A percentile compares a stretch with the other conserved stretches of the same genome.
These are phyloP conservation scores for Aplochiton taeniatus DNA, from an alignment of 2,797 vertebrate species.

Conservation along the genomic window DNA sequence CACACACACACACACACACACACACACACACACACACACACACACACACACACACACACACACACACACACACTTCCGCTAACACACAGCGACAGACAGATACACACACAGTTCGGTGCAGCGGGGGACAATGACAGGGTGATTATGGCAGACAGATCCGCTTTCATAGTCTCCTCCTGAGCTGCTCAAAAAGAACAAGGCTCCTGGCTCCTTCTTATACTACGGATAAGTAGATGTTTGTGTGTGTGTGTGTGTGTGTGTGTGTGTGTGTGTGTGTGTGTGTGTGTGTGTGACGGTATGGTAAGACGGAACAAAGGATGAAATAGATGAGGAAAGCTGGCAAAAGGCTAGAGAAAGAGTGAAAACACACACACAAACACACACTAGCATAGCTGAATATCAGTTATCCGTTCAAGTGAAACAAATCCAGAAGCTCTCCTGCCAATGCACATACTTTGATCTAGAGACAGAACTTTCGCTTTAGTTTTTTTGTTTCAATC, in stretches of 20 bases:
- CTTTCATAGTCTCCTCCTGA: slow-evolving; percentile 47
- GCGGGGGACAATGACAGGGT: slow-evolving; percentile 26
- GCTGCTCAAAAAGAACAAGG: slow-evolving; percentile 39
- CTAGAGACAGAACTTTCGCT: too few species aligned
- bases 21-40: slow-evolving; percentile 13
- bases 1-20: not conserved
- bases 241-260: not conserved
- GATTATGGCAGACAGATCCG: slow-evolving; percentile 43
- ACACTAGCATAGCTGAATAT: too few species aligned
- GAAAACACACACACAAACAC: too few species aligned
- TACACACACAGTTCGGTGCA: not conserved
- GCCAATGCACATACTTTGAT: too few species aligned
- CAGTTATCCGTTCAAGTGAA: too few species aligned
- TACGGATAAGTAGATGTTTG: not conserved
- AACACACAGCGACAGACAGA: slow-evolving; percentile 11
- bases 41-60: slow-evolving; percentile 2
- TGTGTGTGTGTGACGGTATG: too few species aligned
- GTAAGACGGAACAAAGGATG: too few species aligned
- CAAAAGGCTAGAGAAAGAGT: not conserved
- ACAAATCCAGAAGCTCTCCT: too few species aligned
- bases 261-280: not conserved
- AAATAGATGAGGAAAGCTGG: too few species aligned
- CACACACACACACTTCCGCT: slow-evolving; percentile 2
- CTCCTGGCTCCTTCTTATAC: not conserved
- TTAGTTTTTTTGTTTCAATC: too few species aligned